Evolutionary conservation across 2,113 vertebrate species (phyloP).

Genomic region (Centropus unirufus): DNA sequence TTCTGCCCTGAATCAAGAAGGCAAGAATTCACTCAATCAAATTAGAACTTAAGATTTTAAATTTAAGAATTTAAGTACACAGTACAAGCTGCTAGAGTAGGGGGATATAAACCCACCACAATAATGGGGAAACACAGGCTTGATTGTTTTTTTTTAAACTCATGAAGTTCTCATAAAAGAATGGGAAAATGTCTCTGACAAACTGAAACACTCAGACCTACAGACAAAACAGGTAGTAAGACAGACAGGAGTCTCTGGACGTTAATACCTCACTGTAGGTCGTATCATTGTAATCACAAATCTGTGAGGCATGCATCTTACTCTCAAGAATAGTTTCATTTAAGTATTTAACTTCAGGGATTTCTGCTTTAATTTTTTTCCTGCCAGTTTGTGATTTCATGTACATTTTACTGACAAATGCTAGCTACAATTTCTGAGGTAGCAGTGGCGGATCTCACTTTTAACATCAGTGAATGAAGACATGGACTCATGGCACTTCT

Average conservation of each 20-base stretch:
- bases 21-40: neutral
- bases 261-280: neutral
- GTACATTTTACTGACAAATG: neutral
- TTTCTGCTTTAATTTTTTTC: neutral
- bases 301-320: constrained; percentile 28
- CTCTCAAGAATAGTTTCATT: constrained; percentile 61
- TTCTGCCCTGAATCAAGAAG: neutral
- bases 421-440: neutral
- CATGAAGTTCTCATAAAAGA: neutral
- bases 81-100: neutral
- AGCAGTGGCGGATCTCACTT: neutral
- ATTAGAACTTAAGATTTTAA: neutral
- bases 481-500: neutral
- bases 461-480: constrained; percentile 18
- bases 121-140: neutral
- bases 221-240: neutral
- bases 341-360: neutral
- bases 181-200: neutral
- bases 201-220: neutral
- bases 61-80: neutral
- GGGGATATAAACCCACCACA: neutral
- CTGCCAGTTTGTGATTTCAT: neutral
- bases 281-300: neutral
- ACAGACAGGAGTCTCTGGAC: neutral
- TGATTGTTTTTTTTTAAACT: neutral